These are phyloP conservation scores for Tricholaema leucomelas DNA, from an alignment of 2,113 vertebrate species.

Conservation along the genomic window DNA sequence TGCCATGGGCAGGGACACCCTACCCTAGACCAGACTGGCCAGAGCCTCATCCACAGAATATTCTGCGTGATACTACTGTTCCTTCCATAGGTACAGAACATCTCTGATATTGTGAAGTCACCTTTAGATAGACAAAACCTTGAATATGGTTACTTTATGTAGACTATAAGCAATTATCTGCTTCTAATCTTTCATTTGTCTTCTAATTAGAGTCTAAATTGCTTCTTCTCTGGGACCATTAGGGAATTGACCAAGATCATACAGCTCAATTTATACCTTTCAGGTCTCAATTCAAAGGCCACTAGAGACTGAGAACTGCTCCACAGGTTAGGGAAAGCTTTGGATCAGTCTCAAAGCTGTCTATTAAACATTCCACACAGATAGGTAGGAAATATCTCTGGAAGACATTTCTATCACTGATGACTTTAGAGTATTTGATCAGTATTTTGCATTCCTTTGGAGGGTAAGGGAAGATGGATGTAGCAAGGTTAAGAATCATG, in stretches of 20 bases:
- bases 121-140: background rate
- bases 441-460: background rate
- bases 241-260: background rate
- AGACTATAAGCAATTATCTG: background rate
- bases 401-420: background rate
- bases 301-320: background rate
- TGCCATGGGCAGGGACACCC: no score
- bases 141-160: background rate
- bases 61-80: background rate
- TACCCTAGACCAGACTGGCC: no score
- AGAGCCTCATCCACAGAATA: no score
- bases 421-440: background rate
- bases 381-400: background rate
- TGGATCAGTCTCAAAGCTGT: background rate
- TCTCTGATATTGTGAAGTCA: background rate
- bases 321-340: background rate
- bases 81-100: background rate
- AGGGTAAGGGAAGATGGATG: background rate
- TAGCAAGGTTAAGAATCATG: background rate
- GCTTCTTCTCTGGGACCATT: background rate
- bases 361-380: background rate
- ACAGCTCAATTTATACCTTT: background rate
- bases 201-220: constrained; percentile 35
- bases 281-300: background rate
- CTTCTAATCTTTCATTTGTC: background rate